Evolutionary conservation across 2,113 vertebrate genomes (phyloP).

Genomic region (Damaliscus lunatus): DNA sequence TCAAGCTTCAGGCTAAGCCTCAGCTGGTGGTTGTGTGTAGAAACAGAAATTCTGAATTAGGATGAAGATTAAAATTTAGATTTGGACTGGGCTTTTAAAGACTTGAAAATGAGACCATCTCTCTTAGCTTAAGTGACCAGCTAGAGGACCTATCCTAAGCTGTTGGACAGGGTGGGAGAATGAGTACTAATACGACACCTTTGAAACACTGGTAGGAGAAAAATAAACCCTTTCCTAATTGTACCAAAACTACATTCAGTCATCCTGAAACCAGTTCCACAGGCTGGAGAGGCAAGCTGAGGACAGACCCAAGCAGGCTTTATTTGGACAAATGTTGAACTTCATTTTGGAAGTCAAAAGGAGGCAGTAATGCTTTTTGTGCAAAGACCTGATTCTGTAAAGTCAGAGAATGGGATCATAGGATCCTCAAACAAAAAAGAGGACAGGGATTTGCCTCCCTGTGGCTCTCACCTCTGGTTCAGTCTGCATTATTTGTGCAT

Average conservation of each 20-base stretch:
- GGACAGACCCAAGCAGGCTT: not conserved
- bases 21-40: not conserved
- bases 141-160: not conserved
- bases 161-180: not conserved
- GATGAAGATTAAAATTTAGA: not conserved
- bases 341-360: not conserved
- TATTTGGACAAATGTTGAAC: not conserved
- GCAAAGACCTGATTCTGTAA: not conserved
- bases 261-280: not conserved
- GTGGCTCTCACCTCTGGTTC: not conserved
- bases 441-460: not conserved
- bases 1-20: not conserved
- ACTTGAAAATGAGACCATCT: not conserved
- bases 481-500: not conserved
- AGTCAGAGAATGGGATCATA: not conserved
- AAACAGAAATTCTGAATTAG: not conserved
- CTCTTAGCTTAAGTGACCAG: not conserved
- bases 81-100: not conserved
- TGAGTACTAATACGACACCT: fast-evolving
- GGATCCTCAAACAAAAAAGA: not conserved
- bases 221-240: not conserved
- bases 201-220: not conserved
- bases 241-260: not conserved
- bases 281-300: not conserved
- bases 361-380: not conserved